Conservation (phyloP, 2,113 vertebrate genomes). For the Meles meles region DNA sequence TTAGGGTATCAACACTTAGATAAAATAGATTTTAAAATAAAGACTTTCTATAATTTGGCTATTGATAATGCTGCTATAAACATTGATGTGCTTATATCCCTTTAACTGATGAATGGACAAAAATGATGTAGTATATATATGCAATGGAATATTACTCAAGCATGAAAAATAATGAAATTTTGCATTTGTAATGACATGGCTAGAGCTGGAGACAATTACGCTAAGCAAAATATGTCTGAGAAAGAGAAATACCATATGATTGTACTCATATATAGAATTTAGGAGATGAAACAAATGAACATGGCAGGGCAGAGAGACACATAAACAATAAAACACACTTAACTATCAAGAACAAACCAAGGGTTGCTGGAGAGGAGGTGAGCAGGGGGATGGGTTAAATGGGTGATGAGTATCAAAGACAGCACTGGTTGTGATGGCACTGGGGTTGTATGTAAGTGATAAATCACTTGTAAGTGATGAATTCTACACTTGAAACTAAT, state of each 20-base stretch:
- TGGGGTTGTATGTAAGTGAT: neutral
- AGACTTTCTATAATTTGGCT: neutral
- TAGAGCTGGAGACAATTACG: neutral
- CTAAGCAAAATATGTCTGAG: neutral
- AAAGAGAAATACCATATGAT: neutral
- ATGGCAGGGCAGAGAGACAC: neutral
- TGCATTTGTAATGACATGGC: neutral
- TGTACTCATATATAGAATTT: neutral
- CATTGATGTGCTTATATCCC: no score
- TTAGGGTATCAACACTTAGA: neutral
- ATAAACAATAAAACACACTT: neutral
- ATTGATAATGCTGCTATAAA: no score
- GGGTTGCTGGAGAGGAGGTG: neutral
- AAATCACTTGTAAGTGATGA: neutral
- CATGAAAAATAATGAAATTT: neutral
- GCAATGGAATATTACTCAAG: neutral
- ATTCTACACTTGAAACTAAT: neutral
- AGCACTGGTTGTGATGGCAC: neutral
- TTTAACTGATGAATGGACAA: no score
- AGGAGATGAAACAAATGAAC: neutral
- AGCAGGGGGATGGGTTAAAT: neutral
- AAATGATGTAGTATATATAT: no score
- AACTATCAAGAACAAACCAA: neutral
- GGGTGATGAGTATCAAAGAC: neutral
- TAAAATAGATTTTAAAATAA: neutral